phyloP scores from a whole-genome alignment of 1,140 invertebrate species.

The Coelopa frigida region DNA sequence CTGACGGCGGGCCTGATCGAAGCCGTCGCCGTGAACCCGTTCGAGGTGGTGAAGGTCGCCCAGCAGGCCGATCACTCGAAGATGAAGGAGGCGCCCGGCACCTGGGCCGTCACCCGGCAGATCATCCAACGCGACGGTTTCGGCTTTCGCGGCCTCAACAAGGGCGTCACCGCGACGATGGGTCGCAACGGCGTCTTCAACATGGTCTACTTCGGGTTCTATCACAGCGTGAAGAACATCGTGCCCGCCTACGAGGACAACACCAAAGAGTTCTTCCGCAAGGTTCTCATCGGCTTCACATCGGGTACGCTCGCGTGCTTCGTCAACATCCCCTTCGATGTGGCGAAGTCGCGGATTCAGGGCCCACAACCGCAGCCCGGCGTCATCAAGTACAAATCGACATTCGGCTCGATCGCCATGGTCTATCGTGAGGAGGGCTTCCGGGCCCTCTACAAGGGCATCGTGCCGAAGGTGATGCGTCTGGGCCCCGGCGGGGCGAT shows the following conservation, averaged over 20 bases:
- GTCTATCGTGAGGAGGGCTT: conserved; percentile 86
- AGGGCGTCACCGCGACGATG: conserved; percentile 82
- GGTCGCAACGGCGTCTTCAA: conserved; percentile 84
- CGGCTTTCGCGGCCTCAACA: conserved; percentile 72
- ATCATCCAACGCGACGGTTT: conserved; percentile 70
- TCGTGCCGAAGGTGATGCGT: conserved; percentile 82
- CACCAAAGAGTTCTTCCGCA: conserved; percentile 58
- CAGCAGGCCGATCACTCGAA: conserved; percentile 60
- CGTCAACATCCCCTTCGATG: conserved; percentile 92
- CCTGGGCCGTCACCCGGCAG: conserved; percentile 67
- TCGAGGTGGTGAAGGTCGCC: conserved; percentile 90
- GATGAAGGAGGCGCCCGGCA: conserved; percentile 57
- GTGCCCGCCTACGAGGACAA: conserved; percentile 64
- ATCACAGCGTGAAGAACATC: conserved; percentile 78
- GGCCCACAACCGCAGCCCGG: conserved; percentile 72
- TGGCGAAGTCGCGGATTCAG: conserved; percentile 91
- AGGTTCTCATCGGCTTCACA: conserved; percentile 72
- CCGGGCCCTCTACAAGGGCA: conserved; percentile 81
- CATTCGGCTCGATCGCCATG: conserved; percentile 62
- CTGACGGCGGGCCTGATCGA: conserved; percentile 80
- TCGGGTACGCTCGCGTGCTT: conserved; percentile 78
- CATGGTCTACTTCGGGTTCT: conserved; percentile 90
- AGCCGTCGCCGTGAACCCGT: conserved; percentile 85
- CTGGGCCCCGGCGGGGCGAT: conserved; percentile 87
- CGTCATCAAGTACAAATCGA: conserved; percentile 69